phyloP scores from a whole-genome alignment of 2,888 invertebrate genomes.

The Mayetiola destructor region DNA sequence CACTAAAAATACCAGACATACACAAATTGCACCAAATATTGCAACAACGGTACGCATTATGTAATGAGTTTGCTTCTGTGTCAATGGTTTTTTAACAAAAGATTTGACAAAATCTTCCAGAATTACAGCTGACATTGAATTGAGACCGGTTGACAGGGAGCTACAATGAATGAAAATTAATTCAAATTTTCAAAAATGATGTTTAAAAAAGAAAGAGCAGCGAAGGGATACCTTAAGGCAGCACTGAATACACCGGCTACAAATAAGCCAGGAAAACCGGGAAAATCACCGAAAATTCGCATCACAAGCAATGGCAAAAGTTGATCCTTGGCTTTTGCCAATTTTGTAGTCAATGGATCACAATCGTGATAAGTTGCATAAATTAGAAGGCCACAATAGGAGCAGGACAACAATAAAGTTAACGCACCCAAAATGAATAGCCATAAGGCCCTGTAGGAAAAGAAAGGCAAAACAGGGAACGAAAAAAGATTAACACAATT shows the following conservation, averaged over 20 bases:
- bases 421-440: conserved; percentile 66
- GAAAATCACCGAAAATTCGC: conserved; percentile 62
- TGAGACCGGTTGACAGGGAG: conserved; percentile 62
- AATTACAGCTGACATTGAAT: conserved; percentile 60
- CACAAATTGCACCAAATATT: conserved; percentile 46
- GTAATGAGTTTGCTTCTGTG: conserved; percentile 39
- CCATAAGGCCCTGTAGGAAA: conserved; percentile 33
- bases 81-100: conserved; percentile 38
- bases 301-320: conserved; percentile 70
- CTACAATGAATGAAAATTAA: conserved; percentile 33
- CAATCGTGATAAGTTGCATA: conserved; percentile 73
- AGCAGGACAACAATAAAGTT: conserved; percentile 58
- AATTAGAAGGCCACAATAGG: conserved; percentile 72
- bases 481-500: neutral
- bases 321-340: conserved; percentile 62
- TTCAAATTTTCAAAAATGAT: neutral
- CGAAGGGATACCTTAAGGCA: conserved; percentile 50
- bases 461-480: neutral
- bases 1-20: conserved; percentile 45
- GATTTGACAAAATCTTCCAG: conserved; percentile 55
- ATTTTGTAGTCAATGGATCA: conserved; percentile 63
- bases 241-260: conserved; percentile 85
- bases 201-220: neutral
- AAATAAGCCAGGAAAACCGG: conserved; percentile 63
- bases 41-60: conserved; percentile 53